A percentile compares a stretch with the other conserved stretches of the same genome.
Conservation (phyloP, 2,888 invertebrate species). For the Orthosia gothica region DNA sequence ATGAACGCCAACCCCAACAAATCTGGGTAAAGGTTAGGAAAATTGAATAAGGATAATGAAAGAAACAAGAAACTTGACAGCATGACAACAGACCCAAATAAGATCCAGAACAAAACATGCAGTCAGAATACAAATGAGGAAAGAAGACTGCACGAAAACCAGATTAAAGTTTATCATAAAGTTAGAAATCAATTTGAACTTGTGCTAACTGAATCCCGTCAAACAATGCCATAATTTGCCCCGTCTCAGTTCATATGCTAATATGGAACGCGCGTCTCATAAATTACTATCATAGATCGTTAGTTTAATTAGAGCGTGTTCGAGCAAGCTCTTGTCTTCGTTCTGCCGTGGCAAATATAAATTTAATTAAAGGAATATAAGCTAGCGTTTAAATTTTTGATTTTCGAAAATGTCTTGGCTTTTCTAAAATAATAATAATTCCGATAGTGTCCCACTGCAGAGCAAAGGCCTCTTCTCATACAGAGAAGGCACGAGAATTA, state of each 20-base stretch:
- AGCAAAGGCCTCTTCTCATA: too few relatives aligned
- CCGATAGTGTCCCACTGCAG: too few relatives aligned
- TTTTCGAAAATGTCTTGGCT: neutral
- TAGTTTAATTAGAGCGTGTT: constrained; percentile 59
- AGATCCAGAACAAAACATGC: neutral
- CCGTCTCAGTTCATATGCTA: constrained; percentile 48
- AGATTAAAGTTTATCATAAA: constrained; percentile 42
- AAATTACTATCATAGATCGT: constrained; percentile 55
- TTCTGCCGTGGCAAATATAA: constrained; percentile 3
- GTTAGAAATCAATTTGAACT: constrained; percentile 54
- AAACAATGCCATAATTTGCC: constrained; percentile 59
- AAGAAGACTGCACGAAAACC: constrained; percentile 5
- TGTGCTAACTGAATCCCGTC: constrained; percentile 44
- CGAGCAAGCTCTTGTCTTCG: constrained; percentile 43
- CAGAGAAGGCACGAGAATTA: too few relatives aligned
- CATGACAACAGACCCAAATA: constrained; percentile 5
- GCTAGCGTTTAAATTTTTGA: neutral
- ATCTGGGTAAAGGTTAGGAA: too few relatives aligned
- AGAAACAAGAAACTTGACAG: neutral
- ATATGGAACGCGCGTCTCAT: constrained; percentile 46
- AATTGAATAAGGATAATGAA: neutral
- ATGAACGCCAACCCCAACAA: too few relatives aligned
- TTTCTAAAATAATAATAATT: neutral
- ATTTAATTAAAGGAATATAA: constrained; percentile 31
- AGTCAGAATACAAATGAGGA: constrained; percentile 16